Conservation (phyloP, 2,797 vertebrate genomes). For the Kryptopterus vitreolus region DNA sequence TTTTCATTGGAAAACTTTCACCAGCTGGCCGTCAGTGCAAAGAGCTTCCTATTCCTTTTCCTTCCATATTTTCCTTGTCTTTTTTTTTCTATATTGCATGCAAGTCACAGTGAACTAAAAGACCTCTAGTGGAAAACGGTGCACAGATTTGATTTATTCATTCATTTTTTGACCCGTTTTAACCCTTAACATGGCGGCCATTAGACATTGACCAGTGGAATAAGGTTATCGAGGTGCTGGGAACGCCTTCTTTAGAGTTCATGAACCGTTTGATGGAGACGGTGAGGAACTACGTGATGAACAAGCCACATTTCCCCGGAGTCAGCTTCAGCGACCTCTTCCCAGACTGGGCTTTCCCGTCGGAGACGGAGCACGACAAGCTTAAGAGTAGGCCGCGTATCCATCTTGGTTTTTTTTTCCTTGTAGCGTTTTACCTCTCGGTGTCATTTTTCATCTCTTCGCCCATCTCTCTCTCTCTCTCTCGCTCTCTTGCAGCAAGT, state of each 20-base stretch:
- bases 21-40: neutral
- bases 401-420: neutral
- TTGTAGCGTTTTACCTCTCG: too few relatives aligned
- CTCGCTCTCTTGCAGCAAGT: slow-evolving; percentile 73
- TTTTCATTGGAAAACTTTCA: slow-evolving; percentile 6
- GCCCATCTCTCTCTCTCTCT: neutral
- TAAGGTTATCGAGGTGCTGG: slow-evolving; percentile 97
- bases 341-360: slow-evolving; percentile 95
- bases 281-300: slow-evolving; percentile 97
- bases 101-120: neutral
- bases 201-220: slow-evolving; percentile 99
- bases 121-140: neutral
- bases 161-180: neutral
- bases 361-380: slow-evolving; percentile 92
- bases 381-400: slow-evolving; percentile 85
- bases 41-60: neutral
- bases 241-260: slow-evolving; percentile 91
- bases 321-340: slow-evolving; percentile 93
- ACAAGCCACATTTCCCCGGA: slow-evolving; percentile 94
- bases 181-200: slow-evolving; percentile 58
- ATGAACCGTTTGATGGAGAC: slow-evolving; percentile 98
- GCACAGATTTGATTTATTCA: neutral
- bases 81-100: neutral
- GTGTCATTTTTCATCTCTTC: too few relatives aligned
- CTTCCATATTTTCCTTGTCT: too few relatives aligned